phyloP scores from a whole-genome alignment of 2,113 vertebrate genomes.

The Pyrgilauda ruficollis region DNA sequence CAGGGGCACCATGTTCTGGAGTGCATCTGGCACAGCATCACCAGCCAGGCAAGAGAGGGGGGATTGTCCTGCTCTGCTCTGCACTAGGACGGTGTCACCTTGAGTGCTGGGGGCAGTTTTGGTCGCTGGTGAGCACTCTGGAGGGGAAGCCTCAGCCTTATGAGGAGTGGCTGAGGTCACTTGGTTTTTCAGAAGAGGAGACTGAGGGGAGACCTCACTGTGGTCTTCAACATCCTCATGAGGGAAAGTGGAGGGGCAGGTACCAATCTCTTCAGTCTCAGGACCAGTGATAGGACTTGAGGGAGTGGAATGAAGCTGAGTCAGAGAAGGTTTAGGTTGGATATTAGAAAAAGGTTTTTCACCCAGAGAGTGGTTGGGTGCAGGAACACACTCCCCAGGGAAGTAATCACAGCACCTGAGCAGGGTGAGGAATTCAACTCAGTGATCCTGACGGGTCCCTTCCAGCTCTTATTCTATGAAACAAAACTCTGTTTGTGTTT shows the following conservation, averaged over 20 bases:
- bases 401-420: not conserved
- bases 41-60: not conserved
- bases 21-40: fast-evolving
- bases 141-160: not conserved
- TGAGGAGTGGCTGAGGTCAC: not conserved
- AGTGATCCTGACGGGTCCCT: not conserved
- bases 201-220: not conserved
- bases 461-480: not conserved
- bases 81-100: not conserved
- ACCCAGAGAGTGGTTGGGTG: not conserved
- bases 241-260: not conserved
- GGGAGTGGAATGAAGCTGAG: not conserved
- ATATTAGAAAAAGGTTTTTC: not conserved
- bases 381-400: not conserved
- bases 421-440: not conserved
- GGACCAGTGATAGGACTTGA: not conserved
- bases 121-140: not conserved
- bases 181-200: not conserved
- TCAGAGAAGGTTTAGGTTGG: not conserved
- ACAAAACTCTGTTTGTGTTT: not conserved
- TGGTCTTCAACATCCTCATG: too few species aligned
- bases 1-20: not conserved
- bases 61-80: not conserved
- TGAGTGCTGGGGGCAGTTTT: not conserved
- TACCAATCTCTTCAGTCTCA: not conserved